phyloP scores from a whole-genome alignment of 2,888 invertebrate species.

The Cheilosia pagana region DNA sequence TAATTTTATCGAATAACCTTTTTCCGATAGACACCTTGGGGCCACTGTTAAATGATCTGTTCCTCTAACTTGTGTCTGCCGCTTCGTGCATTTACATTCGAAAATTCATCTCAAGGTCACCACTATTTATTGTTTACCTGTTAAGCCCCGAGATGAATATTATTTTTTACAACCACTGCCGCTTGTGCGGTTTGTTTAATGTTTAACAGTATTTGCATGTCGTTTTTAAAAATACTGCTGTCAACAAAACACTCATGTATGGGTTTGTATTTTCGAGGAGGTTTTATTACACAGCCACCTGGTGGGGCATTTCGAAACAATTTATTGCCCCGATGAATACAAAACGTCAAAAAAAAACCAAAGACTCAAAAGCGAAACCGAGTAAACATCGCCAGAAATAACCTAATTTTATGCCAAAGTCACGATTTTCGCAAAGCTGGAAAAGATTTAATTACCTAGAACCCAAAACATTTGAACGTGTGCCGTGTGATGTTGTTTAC shows the following conservation, averaged over 20 bases:
- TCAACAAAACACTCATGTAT: not conserved
- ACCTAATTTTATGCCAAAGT: slow-evolving; percentile 19
- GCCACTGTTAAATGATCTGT: too few relatives aligned
- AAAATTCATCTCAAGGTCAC: slow-evolving; percentile 15
- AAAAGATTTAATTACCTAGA: not conserved
- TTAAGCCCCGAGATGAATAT: not conserved
- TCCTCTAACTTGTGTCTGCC: not conserved
- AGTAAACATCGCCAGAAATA: not conserved
- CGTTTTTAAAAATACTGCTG: not conserved
- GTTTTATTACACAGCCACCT: not conserved
- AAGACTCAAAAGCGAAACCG: not conserved
- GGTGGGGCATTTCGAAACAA: slow-evolving; percentile 1
- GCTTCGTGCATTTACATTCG: slow-evolving; percentile 1
- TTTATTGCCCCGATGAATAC: not conserved
- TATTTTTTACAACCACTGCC: not conserved
- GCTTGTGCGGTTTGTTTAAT: not conserved
- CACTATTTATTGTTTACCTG: not conserved
- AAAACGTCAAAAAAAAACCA: not conserved
- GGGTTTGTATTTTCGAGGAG: too few relatives aligned
- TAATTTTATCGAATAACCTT: too few relatives aligned
- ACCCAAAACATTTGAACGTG: slow-evolving; percentile 6
- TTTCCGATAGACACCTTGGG: slow-evolving; percentile 6
- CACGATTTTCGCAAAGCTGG: slow-evolving; percentile 12
- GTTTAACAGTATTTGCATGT: not conserved
- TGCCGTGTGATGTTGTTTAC: not conserved